Conservation (phyloP, 2,113 vertebrate genomes). For the Pyrgilauda ruficollis region DNA sequence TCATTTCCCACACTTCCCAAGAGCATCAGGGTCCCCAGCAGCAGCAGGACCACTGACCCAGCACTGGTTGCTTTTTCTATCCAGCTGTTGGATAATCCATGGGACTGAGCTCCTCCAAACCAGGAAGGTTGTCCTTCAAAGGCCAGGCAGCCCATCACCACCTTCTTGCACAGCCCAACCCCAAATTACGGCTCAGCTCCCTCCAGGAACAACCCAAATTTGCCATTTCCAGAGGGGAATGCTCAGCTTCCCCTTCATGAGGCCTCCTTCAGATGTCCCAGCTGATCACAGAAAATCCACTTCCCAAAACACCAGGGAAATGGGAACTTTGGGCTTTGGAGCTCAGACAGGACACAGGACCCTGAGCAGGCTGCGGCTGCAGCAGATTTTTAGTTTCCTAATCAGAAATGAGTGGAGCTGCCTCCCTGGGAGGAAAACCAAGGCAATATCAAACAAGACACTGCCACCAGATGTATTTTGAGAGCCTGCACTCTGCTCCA, state of each 20-base stretch:
- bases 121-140: background rate
- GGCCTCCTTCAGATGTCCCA: background rate
- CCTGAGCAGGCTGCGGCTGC: fast-evolving
- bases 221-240: background rate
- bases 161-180: background rate
- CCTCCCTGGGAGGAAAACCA: background rate
- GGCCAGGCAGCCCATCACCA: background rate
- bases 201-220: background rate
- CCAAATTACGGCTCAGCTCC: background rate
- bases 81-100: background rate
- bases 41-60: background rate
- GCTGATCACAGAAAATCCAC: background rate
- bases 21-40: background rate
- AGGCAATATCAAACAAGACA: background rate
- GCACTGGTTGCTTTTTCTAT: background rate
- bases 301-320: background rate
- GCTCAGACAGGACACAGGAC: fast-evolving
- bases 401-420: background rate
- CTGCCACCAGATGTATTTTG: fast-evolving
- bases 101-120: background rate
- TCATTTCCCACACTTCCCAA: fast-evolving
- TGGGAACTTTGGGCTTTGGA: background rate
- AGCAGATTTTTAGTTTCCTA: background rate
- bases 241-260: background rate
- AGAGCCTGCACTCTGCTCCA: background rate